Evolutionary conservation across 2,797 vertebrate species (phyloP).

Genomic region (Cryptoblepharus egeriae): DNA sequence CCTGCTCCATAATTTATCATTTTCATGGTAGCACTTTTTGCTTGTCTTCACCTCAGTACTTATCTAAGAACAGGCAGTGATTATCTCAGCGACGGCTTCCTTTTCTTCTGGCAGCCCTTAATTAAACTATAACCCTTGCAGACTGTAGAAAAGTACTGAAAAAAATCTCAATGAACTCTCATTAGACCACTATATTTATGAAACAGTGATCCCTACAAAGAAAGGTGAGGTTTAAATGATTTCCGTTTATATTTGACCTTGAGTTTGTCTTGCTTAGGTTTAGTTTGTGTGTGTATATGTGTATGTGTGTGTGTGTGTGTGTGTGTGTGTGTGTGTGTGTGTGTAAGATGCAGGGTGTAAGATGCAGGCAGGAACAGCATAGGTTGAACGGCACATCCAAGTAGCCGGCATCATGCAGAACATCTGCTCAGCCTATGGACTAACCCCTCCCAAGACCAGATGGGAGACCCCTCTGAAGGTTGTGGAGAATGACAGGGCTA

Average conservation of each 20-base stretch:
- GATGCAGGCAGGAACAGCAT: too few species aligned
- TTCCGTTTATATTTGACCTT: slow-evolving; percentile 61
- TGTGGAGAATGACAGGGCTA: too few species aligned
- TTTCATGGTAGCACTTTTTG: slow-evolving; percentile 43
- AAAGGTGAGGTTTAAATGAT: slow-evolving; percentile 61
- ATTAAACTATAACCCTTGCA: slow-evolving; percentile 69
- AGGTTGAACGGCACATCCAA: too few species aligned
- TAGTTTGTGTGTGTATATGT: too few species aligned
- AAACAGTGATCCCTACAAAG: slow-evolving; percentile 39
- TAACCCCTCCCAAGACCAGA: too few species aligned
- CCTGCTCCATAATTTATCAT: slow-evolving; percentile 40
- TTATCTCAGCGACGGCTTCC: slow-evolving; percentile 56
- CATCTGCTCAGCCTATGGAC: too few species aligned
- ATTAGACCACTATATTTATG: slow-evolving; percentile 49
- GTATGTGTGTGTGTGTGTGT: too few species aligned
- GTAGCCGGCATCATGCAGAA: too few species aligned
- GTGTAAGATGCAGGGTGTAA: too few species aligned
- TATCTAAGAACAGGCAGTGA: slow-evolving; percentile 59
- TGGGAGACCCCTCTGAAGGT: too few species aligned
- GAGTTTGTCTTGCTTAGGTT: slow-evolving; percentile 43
- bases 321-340: too few species aligned
- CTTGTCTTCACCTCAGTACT: slow-evolving; percentile 63
- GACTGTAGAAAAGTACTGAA: slow-evolving; percentile 49
- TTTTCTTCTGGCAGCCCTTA: slow-evolving; percentile 66
- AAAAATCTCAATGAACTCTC: slow-evolving; percentile 43